These are phyloP conservation scores for Poeciliopsis turneri DNA, from an alignment of 2,797 vertebrate species.

Conservation along the genomic window DNA sequence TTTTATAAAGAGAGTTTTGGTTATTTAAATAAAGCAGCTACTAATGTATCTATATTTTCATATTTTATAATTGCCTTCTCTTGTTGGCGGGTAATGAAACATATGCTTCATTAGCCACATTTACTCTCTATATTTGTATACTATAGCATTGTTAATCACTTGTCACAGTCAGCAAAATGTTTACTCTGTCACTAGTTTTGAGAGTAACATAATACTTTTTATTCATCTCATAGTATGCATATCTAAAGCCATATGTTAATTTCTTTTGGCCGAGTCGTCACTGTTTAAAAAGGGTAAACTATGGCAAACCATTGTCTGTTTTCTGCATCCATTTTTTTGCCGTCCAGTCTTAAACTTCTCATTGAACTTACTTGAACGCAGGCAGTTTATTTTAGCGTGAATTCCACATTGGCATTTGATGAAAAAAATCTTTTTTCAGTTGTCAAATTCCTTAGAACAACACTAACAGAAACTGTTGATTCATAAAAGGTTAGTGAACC, in stretches of 20 bases:
- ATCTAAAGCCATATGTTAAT: background rate
- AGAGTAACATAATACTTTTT: background rate
- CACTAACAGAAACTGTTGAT: slow-evolving; percentile 4
- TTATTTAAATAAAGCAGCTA: background rate
- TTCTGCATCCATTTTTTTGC: background rate
- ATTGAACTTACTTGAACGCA: background rate
- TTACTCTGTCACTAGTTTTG: background rate
- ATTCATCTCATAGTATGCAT: background rate
- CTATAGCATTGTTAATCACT: background rate
- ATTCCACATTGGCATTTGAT: background rate
- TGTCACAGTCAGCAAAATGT: background rate
- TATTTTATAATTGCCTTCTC: background rate
- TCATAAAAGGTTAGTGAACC: slow-evolving; percentile 25
- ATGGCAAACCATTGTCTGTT: background rate
- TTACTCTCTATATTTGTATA: background rate
- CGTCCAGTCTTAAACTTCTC: background rate
- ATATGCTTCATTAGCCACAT: background rate
- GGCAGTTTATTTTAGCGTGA: background rate
- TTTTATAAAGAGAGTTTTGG: background rate
- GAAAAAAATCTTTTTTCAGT: slow-evolving; percentile 2
- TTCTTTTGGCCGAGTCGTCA: background rate
- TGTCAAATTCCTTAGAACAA: slow-evolving; percentile 20
- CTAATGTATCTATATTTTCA: background rate
- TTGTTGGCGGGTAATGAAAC: background rate
- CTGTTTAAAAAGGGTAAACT: background rate